Evolutionary conservation across 2,888 invertebrate genomes (phyloP), one percentile per base, ranked within the genome.

Genomic region (Watsonalla binaria): DNA sequence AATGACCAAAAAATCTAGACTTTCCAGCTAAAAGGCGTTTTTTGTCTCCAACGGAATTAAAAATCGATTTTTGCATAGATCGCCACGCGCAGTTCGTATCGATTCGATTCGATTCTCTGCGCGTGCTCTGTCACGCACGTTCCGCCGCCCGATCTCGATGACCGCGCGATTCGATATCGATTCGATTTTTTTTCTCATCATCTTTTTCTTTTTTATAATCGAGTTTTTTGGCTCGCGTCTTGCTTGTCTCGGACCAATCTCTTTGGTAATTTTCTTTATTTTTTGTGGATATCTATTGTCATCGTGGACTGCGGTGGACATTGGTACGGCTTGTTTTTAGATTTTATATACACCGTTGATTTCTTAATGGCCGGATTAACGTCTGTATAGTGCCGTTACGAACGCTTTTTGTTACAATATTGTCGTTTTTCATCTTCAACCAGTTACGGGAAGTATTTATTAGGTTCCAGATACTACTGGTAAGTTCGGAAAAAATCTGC

Each of bases 81-180:
- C 63, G 54, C 54, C 53, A 51, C 61, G 58, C 63, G 72, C 82
- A 76, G 8, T 8, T 6, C 42, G 78, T 82, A 74, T 81, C 81
- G 74, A 57, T 49, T 50, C 68, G 61, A 72, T 78, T 80, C 76
- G 74, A 80, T 78, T 78, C 68, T 66, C 53, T 70, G 79, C 83
- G 79, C 84, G 80, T 77, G 81, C 76, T 66, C 68, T 74, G 84
- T 84, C 81, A 88, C 86, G 88, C 88, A 86, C 86, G 87, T 78
- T 74, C 72, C 62, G 61, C 53, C 60, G 69, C 68, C 68, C 74
- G 78, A 76, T 75, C 66, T 66, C 66, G 66, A 58, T 74, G 73
- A 70, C 76, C 75, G 74, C 77, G 81, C 79, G 80, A 80, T 82
- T 81, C 76, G 82, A 76, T 76, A 78, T 78, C 77, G 80, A 76